Percentiles rank a stretch among this genome's conserved stretches.
Conservation (phyloP, 2,797 vertebrate genomes). For the Anas bernieri region DNA sequence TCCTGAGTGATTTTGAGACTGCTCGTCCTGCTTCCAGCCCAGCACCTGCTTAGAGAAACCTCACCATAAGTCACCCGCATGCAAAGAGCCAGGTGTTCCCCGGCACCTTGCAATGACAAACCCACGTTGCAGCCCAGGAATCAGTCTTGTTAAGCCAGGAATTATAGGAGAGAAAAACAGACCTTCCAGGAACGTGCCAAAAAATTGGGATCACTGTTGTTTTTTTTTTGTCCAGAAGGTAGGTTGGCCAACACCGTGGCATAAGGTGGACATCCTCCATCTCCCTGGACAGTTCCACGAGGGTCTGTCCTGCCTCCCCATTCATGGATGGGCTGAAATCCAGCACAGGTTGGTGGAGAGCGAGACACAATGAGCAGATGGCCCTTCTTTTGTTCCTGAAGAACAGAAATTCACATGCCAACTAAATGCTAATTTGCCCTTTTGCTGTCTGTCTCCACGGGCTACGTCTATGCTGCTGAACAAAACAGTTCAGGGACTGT, state of each 20-base stretch:
- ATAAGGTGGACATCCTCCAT: background rate
- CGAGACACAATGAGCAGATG: slow-evolving; percentile 67
- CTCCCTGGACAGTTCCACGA: background rate
- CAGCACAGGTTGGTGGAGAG: background rate
- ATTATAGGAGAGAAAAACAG: background rate
- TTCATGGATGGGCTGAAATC: background rate
- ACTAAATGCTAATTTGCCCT: slow-evolving; percentile 61
- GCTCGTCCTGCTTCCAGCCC: background rate
- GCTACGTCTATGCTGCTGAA: background rate
- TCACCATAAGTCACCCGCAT: background rate
- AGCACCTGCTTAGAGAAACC: background rate
- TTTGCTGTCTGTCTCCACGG: slow-evolving; percentile 60
- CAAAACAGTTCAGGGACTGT: background rate
- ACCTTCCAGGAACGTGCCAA: background rate
- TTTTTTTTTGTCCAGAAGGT: background rate
- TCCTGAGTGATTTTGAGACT: background rate
- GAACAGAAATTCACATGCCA: slow-evolving; percentile 51
- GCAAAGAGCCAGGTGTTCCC: background rate
- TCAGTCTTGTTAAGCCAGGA: background rate
- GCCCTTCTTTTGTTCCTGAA: slow-evolving; percentile 53
- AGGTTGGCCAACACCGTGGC: background rate
- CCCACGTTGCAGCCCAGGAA: background rate
- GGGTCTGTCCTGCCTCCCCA: background rate
- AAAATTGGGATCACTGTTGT: background rate
- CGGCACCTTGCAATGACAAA: background rate